These are phyloP conservation scores for Ophiothrix spiculata DNA, from an alignment of 35 echinoderm and acorn worm genomes.

Conservation along the genomic window DNA sequence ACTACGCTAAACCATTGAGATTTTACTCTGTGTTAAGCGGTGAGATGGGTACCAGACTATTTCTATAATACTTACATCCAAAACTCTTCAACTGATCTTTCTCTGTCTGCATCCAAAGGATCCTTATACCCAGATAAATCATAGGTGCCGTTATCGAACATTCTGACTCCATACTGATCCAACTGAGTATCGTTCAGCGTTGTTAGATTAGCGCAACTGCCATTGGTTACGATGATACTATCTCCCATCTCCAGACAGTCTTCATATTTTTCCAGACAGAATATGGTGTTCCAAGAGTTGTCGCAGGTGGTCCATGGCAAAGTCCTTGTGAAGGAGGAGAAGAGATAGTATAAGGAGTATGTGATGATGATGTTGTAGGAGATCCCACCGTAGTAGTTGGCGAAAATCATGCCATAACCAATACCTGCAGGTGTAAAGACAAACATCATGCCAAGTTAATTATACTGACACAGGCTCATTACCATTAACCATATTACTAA, in stretches of 20 bases:
- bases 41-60: no score
- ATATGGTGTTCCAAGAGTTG: slow-evolving; percentile 40
- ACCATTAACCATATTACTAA: no score
- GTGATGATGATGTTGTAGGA: slow-evolving; percentile 58
- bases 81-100: slow-evolving; percentile 71
- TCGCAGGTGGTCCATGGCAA: slow-evolving; percentile 54
- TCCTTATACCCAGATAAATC: slow-evolving; percentile 57
- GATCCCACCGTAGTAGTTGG: slow-evolving; percentile 21
- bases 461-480: no score
- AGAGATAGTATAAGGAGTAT: slow-evolving; percentile 54
- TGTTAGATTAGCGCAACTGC: neutral
- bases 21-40: no score
- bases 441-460: no score
- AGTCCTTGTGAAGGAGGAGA: slow-evolving; percentile 43
- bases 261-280: slow-evolving; percentile 27
- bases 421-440: no score
- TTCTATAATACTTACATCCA: slow-evolving; percentile 60
- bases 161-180: neutral
- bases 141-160: neutral
- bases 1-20: no score
- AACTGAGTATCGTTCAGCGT: neutral
- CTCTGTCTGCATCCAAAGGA: slow-evolving; percentile 36
- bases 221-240: slow-evolving; percentile 23
- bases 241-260: slow-evolving; percentile 25
- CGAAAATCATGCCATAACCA: slow-evolving; percentile 34